Evolutionary conservation across 1,140 invertebrate genomes (phyloP), one percentile per base, ranked within the genome.

Genomic region (Drosophila santomea): DNA sequence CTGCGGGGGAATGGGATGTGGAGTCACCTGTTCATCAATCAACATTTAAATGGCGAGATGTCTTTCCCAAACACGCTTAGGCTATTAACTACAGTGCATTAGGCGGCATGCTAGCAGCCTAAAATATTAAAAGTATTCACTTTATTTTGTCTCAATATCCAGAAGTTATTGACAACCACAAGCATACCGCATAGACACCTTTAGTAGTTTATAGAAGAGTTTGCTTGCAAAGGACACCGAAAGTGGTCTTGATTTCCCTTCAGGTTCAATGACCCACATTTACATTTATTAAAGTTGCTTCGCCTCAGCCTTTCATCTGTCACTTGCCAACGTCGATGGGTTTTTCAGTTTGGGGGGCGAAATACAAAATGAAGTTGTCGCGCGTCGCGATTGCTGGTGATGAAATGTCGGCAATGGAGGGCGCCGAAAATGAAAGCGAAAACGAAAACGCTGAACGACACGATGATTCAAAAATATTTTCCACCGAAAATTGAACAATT

Each of bases 351-450:
- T 10, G 32, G 50, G 36, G 17, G 48, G 20, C 20, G 20, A 28
- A 81, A 47, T 47, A 47, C 47, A 66, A 80, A 85, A 85, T 86
- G 82, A 83, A 83, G 80, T 72, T 83, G 80, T 83, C 74, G 71
- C 79, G 51, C 74, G 74, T 82, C 78, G 39, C 50, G 51, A 28
- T 63, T 45, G 63, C 73, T 74, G 79, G 56, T 67, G 79, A 78
- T 79, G 79, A 83, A 79, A 82, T 82, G 80, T 83, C 60, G 54
- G 38, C 63, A 32, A 36, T 25, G 39, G 39, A 62, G 17, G 41
- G 11, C 48, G 66, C 23, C 15, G 43, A 48, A 14, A 45, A 17
- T 20, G 20, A 20, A 10, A 45, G 35, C 32, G 20, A 47, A 23
- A 39, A 14, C 3, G 36, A 38, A 14, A 11, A 38, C 12, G 36